Conservation (phyloP, 2,888 invertebrate genomes). For the Dynastes tityus region DNA sequence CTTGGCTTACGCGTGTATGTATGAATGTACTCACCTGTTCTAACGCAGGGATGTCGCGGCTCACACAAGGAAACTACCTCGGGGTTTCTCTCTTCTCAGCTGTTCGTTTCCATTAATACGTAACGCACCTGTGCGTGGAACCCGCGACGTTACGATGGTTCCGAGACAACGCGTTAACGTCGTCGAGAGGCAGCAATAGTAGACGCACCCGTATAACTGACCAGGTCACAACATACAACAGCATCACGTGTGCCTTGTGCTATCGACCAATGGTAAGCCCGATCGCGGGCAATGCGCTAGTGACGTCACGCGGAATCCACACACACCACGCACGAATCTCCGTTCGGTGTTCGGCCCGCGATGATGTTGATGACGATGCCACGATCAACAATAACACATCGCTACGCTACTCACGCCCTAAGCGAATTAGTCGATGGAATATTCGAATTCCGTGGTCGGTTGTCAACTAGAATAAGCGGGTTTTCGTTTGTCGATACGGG, state of each 20-base stretch:
- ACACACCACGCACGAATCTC: constrained; percentile 34
- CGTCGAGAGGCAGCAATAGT: constrained; percentile 6
- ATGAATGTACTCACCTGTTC: constrained; percentile 34
- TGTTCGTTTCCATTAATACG: constrained; percentile 26
- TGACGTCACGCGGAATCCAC: constrained; percentile 67
- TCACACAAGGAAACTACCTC: constrained; percentile 6
- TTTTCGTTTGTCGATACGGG: no score
- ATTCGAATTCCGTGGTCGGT: no score
- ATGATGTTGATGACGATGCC: background rate
- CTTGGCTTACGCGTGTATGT: background rate
- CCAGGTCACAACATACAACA: constrained; percentile 62
- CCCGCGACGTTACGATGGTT: background rate
- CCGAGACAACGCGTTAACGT: constrained; percentile 28
- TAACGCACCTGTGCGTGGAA: constrained; percentile 16
- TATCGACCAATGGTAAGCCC: constrained; percentile 71
- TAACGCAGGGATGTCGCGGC: background rate
- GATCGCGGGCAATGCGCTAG: constrained; percentile 64
- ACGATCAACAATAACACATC: constrained; percentile 4
- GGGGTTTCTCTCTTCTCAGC: constrained; percentile 27
- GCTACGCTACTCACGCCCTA: background rate
- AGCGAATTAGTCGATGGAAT: background rate
- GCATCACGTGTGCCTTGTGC: constrained; percentile 63
- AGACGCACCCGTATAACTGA: constrained; percentile 68
- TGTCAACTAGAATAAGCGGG: no score
- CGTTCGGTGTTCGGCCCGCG: background rate